Evolutionary conservation across 2,888 invertebrate species (phyloP).

Genomic region (Papilio gigon): DNA sequence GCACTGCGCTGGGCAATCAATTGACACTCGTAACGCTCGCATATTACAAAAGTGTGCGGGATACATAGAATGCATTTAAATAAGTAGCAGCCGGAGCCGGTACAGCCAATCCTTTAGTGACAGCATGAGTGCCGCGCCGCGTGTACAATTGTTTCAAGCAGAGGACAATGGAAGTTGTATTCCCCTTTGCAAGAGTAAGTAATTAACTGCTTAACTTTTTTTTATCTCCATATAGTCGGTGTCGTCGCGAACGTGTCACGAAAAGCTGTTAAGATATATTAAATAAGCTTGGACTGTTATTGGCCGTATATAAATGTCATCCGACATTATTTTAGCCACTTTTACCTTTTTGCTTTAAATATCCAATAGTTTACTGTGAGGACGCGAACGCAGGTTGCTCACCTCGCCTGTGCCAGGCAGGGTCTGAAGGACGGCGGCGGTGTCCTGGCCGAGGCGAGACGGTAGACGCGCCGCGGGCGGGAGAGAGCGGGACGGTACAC

Average conservation of each 20-base stretch:
- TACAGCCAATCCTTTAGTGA: not conserved
- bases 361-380: not conserved
- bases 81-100: not conserved
- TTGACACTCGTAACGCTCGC: not conserved
- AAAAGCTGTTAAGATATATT: not conserved
- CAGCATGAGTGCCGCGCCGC: not conserved
- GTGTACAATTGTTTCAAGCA: not conserved
- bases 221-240: too few relatives aligned
- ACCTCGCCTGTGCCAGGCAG: conserved; percentile 1
- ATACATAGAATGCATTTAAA: not conserved
- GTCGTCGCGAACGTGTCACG: too few relatives aligned
- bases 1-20: conserved; percentile 6
- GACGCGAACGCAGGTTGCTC: conserved; percentile 9
- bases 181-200: too few relatives aligned
- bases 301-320: not conserved
- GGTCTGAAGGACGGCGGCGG: not conserved
- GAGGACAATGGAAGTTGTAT: not conserved
- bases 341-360: not conserved
- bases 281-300: not conserved
- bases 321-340: not conserved
- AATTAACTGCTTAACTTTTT: too few relatives aligned
- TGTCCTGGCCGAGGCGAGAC: not conserved
- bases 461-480: not conserved
- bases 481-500: not conserved
- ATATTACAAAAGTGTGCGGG: not conserved